Evolutionary conservation across 2,888 invertebrate species (phyloP).

Genomic region (Pachliopta kotzebuea): DNA sequence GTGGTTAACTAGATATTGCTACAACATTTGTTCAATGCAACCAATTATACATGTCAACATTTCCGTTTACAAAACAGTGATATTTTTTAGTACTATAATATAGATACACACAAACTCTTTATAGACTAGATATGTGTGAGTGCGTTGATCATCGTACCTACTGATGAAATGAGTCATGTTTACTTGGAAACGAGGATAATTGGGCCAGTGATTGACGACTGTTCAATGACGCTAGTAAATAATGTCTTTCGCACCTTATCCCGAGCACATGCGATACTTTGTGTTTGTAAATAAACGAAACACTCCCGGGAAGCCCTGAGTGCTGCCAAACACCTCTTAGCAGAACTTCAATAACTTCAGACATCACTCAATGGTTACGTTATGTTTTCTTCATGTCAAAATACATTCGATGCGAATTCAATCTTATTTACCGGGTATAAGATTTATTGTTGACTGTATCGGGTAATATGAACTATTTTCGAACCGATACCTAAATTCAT

Average conservation of each 20-base stretch:
- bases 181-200: constrained; percentile 12
- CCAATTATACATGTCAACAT: too few species aligned
- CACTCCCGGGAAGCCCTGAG: constrained; percentile 13
- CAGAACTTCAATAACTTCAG: constrained; percentile 18
- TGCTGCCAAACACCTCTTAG: constrained; percentile 16
- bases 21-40: too few species aligned
- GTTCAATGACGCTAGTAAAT: constrained; percentile 23
- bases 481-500: constrained; percentile 9
- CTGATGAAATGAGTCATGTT: constrained; percentile 17
- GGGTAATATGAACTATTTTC: constrained; percentile 8
- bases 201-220: constrained; percentile 15
- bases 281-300: constrained; percentile 21
- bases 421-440: background rate
- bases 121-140: background rate
- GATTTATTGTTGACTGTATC: background rate
- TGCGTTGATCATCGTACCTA: background rate
- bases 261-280: constrained; percentile 10
- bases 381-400: constrained; percentile 5
- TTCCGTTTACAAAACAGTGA: too few species aligned
- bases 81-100: too few species aligned
- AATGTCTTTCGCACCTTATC: constrained; percentile 22
- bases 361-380: constrained; percentile 18
- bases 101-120: background rate
- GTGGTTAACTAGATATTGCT: too few species aligned
- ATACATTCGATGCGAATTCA: background rate